Evolutionary conservation across 1,140 invertebrate species (phyloP).

Genomic region (Drosophila malerkotliana): DNA sequence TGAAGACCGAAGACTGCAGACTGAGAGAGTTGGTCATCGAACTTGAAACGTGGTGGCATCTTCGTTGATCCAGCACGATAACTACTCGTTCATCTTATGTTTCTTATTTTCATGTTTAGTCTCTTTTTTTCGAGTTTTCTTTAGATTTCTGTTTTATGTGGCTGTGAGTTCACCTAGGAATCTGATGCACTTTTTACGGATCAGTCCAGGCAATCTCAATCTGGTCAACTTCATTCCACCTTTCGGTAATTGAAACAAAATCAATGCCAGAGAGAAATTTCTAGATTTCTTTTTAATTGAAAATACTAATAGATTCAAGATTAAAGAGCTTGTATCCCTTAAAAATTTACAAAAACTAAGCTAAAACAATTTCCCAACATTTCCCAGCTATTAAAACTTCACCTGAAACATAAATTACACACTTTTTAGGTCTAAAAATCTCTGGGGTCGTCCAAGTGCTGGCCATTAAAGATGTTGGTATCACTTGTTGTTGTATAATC

Average conservation of each 20-base stretch:
- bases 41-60: constrained; percentile 36
- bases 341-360: no score
- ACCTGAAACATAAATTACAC: not conserved
- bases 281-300: no score
- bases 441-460: not conserved
- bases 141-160: not conserved
- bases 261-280: no score
- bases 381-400: not conserved
- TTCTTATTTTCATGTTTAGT: not conserved
- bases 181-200: not conserved
- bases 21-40: constrained; percentile 31
- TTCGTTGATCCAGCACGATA: constrained; percentile 31
- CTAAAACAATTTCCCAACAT: not conserved
- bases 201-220: not conserved
- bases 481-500: constrained; percentile 51
- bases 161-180: not conserved
- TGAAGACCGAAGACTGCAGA: no score
- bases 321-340: no score
- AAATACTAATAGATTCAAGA: no score
- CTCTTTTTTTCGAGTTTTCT: not conserved
- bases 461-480: constrained; percentile 3
- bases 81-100: not conserved
- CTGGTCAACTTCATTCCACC: not conserved
- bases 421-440: not conserved
- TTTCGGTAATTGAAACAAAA: not conserved